Evolutionary conservation across 1,140 invertebrate species (phyloP), one percentile per base, ranked within the genome.

Genomic region (Diachasmimorpha longicaudata): DNA sequence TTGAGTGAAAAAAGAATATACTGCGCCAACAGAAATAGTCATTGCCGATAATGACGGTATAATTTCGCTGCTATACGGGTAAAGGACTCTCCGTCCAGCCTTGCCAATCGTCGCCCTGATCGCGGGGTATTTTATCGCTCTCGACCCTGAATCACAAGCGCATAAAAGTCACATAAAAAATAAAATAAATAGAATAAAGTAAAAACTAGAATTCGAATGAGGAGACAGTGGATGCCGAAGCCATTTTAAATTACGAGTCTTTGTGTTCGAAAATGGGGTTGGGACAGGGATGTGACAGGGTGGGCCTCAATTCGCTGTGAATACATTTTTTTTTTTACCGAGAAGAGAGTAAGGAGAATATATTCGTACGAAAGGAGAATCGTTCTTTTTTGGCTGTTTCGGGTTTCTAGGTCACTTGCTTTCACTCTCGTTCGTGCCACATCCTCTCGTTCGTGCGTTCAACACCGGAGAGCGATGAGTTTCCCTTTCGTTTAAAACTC

Each of bases 351-450:
- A 66, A 39, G 25, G 25, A 70, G 31, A 55, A 48, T 21, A 66
- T 42, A 74, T 19, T 55, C 48, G 48, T 55, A 21, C 48, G 6
- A 55, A 55, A n/a, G 42, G 72, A 46, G 25, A 70, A 36, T 52
- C 42, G 11, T 39, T 37, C 25, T 39, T 44, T 70, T 78, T 79
- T 63, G 72, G 81, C 78, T 81, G 76, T 82, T 82, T 76, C 77
- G 79, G 75, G 79, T 83, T 83, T 83, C 81, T 83, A 78, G 81
- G 82, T 83, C 82, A 82, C 72, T 52, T 77, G 82, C 81, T 83
- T 83, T 83, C 82, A 83, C 82, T 83, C 82, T 83, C 81, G 78
- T 82, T 82, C 77, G 80, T 79, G 68, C 72, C 70, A 75, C 74
- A 78, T 78, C 77, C 74, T 78, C 71, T 78, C 36, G 52, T 58